phyloP scores from a whole-genome alignment of 2,797 vertebrate genomes.

The Coluber constrictor region DNA sequence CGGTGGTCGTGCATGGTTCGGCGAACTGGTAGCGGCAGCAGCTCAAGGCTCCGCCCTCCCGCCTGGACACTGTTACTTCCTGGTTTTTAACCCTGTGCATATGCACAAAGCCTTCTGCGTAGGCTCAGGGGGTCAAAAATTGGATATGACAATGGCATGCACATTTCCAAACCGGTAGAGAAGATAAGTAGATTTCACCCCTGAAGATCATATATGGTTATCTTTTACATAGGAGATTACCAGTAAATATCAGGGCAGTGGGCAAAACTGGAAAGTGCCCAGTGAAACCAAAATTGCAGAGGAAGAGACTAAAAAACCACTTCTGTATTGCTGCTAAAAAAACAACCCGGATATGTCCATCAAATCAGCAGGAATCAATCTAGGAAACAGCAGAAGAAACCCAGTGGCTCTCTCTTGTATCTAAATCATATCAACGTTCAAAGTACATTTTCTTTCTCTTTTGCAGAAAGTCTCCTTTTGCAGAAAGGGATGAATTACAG shows the following conservation, averaged over 20 bases:
- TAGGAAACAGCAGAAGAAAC: not conserved
- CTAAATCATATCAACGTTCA: not conserved
- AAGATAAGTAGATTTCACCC: no score
- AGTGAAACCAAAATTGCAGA: not conserved
- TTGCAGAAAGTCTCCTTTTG: not conserved
- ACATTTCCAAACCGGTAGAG: no score
- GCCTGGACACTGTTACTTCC: no score
- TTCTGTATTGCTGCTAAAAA: not conserved
- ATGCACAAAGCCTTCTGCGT: no score
- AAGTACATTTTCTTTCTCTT: not conserved
- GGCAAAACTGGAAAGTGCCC: not conserved
- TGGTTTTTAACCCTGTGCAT: no score
- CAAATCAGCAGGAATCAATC: not conserved
- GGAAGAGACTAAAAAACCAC: not conserved
- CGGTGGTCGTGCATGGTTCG: no score
- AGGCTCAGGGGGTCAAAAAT: no score
- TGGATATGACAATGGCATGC: no score
- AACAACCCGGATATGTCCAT: not conserved
- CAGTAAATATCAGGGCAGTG: not conserved
- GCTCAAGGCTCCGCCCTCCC: no score
- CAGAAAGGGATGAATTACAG: not conserved
- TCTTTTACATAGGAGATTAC: not conserved
- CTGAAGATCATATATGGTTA: not conserved
- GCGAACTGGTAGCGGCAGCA: no score
- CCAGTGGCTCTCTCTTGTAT: not conserved